These are phyloP conservation scores for Mythimna ferrago DNA, from an alignment of 2,888 invertebrate genomes.

Conservation along the genomic window DNA sequence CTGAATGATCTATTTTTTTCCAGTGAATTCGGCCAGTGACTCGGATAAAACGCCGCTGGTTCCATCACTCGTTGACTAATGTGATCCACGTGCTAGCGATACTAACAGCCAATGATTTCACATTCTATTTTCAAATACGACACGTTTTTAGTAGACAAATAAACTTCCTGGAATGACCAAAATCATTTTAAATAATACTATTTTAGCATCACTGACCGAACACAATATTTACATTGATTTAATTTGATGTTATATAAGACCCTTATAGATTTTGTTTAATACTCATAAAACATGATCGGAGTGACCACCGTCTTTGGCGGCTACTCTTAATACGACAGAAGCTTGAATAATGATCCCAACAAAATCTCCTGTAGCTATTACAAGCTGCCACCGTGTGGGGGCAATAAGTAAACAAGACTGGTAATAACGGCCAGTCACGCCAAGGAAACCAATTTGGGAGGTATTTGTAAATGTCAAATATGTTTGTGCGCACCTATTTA, in stretches of 20 bases:
- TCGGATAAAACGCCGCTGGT: slow-evolving; percentile 44
- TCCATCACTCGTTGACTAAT: slow-evolving; percentile 58
- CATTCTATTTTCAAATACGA: slow-evolving; percentile 45
- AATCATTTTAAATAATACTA: slow-evolving; percentile 13
- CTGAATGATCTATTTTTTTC: slow-evolving; percentile 83
- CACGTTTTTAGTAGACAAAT: slow-evolving; percentile 26
- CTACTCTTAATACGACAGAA: slow-evolving; percentile 58
- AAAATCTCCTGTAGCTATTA: slow-evolving; percentile 68
- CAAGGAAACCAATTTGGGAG: slow-evolving; percentile 88
- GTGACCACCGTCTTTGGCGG: slow-evolving; percentile 45
- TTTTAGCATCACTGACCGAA: slow-evolving; percentile 15
- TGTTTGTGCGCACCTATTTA: slow-evolving; percentile 90
- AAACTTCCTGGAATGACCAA: not conserved
- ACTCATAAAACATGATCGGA: slow-evolving; percentile 54
- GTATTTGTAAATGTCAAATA: slow-evolving; percentile 90
- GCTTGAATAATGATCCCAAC: slow-evolving; percentile 63
- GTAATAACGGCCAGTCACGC: slow-evolving; percentile 88
- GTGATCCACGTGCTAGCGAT: slow-evolving; percentile 52
- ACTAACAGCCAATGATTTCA: slow-evolving; percentile 33
- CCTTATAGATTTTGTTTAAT: slow-evolving; percentile 34
- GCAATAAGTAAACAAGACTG: slow-evolving; percentile 85
- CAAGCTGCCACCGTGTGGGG: slow-evolving; percentile 73
- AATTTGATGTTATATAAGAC: slow-evolving; percentile 25
- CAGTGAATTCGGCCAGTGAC: slow-evolving; percentile 69
- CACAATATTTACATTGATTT: slow-evolving; percentile 39